Base-by-base conservation (phyloP, 2,797 vertebrate species). In the Sebastes vulpes region DNA sequence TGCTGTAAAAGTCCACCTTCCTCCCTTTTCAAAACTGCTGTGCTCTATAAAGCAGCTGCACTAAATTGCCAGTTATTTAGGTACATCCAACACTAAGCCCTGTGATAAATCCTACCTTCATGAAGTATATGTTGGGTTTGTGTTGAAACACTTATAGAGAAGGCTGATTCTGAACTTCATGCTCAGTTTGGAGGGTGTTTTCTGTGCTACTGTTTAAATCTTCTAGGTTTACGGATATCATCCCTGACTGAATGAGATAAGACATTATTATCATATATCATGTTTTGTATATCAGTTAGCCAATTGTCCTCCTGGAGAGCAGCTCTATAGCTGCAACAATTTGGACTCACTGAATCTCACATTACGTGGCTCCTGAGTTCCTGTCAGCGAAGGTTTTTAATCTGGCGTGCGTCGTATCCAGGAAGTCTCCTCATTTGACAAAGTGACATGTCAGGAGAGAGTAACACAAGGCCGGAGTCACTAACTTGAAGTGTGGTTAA, bases 361-460 rank as follows among this genome's bases (percentile, higher is more conserved):
- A 2, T 58, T 1, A 0, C 8, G 23, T n/a, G 28, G 18, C 58
- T 60, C 42, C 46, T 0, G 3, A 20, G 3, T 29, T 66, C 50
- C 52, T 29, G 72, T 83, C 75, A 59, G 70, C 1, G 28, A 50
- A 2, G 67, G 57, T 7, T 70, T 74, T 82, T 75, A 74, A 80
- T 74, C 23, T 57, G 65, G 3, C 1, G 2, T 6, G 25, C 4
- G 3, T 69, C 18, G 3, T 23, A 52, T 65, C 80, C 79, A 35
- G 46, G 57, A 71, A 76, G 46, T 68, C 25, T 83, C 35, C 64
- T 69, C 54, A 32, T 82, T 68, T 84, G 82, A 86, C 74, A 83
- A 70, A 88, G 64, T 18, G 84, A 60, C 72, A 56, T 18, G 80
- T 75, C 77, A 42, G 48, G 38, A 32, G 11, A 78, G 65, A 89